Conservation (phyloP, 37 sponge, comb jelly and placozoan genomes). For the Hexactinellida sp. region DNA sequence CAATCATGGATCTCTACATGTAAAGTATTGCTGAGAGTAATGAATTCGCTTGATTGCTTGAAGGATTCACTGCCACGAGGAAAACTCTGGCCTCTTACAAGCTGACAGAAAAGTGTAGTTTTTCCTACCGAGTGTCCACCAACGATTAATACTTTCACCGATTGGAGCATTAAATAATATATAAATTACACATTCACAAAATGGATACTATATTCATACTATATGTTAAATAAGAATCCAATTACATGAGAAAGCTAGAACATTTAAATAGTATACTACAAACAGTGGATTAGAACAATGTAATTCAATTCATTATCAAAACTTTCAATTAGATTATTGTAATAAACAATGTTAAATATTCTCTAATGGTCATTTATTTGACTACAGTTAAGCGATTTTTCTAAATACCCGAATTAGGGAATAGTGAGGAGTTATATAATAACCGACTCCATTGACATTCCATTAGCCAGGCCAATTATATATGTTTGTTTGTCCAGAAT, state of each 20-base stretch:
- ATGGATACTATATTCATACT: background rate
- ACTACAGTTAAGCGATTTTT: no score
- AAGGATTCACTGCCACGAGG: background rate
- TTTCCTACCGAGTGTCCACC: background rate
- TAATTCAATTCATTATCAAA: no score
- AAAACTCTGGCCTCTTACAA: background rate
- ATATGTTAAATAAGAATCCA: background rate
- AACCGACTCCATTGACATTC: no score
- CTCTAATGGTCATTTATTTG: no score
- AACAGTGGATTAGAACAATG: background rate
- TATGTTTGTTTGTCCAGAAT: no score
- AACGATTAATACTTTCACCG: background rate
- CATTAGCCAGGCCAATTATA: no score
- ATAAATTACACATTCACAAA: background rate
- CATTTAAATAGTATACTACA: background rate
- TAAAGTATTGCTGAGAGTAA: background rate
- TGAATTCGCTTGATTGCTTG: background rate
- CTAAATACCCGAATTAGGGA: no score
- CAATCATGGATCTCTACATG: conserved; percentile 4
- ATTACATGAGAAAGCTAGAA: background rate
- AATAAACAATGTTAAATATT: no score
- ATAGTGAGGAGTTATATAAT: no score
- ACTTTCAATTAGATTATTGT: no score
- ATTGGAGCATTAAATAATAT: background rate
- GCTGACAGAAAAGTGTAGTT: background rate